phyloP scores from a whole-genome alignment of 2,888 invertebrate genomes.

The Marasmarcha lunaedactyla region DNA sequence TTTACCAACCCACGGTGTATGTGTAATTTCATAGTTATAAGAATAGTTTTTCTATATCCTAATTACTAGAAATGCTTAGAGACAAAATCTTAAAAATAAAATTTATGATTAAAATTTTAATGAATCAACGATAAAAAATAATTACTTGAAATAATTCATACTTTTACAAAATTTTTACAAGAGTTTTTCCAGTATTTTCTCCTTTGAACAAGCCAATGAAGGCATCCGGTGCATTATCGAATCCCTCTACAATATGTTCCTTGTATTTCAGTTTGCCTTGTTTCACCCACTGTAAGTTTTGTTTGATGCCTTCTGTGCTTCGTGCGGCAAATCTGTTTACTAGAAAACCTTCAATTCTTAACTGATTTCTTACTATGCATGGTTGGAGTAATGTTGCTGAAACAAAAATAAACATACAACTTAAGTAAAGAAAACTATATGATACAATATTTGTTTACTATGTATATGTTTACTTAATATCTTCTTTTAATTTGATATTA shows the following conservation, averaged over 20 bases:
- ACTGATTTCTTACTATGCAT: constrained; percentile 64
- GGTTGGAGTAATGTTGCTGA: constrained; percentile 58
- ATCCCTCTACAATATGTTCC: constrained; percentile 75
- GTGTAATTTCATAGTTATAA: too few species aligned
- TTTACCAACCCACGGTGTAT: too few species aligned
- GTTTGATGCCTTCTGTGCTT: constrained; percentile 69
- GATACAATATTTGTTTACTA: not conserved
- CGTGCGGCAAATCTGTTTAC: constrained; percentile 61
- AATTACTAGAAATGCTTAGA: too few species aligned
- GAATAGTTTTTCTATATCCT: too few species aligned
- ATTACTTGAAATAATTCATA: too few species aligned
- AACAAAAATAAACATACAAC: constrained; percentile 16
- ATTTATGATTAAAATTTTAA: too few species aligned
- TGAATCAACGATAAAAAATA: too few species aligned
- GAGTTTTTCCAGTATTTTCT: constrained; percentile 74
- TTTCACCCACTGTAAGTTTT: constrained; percentile 73
- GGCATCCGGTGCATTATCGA: constrained; percentile 74
- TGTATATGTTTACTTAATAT: not conserved
- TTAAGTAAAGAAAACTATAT: not conserved
- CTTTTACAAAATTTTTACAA: constrained; percentile 75
- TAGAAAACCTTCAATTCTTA: constrained; percentile 74
- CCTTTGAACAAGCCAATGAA: constrained; percentile 73
- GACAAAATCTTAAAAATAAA: too few species aligned
- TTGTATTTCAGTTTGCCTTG: constrained; percentile 75
- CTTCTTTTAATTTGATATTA: too few species aligned